Percentiles rank a stretch among this genome's conserved stretches.
phyloP scores from a whole-genome alignment of 2,797 vertebrate genomes.

The Gymnothorax reevesii region DNA sequence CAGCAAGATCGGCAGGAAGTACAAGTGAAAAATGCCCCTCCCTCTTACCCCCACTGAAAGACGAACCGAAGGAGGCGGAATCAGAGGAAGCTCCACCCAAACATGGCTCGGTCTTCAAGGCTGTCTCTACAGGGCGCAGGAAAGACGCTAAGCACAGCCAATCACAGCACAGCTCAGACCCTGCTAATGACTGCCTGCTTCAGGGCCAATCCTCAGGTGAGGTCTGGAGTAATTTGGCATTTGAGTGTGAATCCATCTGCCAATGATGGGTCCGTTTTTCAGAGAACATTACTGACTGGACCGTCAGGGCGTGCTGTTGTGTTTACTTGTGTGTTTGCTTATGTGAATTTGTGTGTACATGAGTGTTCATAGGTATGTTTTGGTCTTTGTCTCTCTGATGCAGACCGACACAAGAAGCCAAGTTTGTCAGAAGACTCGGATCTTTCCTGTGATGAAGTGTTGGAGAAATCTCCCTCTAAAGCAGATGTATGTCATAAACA shows the following conservation, averaged over 20 bases:
- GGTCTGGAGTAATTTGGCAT: neutral
- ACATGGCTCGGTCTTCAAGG: slow-evolving; percentile 93
- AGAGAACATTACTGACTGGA: neutral
- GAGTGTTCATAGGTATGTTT: neutral
- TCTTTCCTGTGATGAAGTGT: slow-evolving; percentile 91
- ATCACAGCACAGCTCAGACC: slow-evolving; percentile 87
- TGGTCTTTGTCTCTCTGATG: slow-evolving; percentile 8
- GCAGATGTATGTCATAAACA: slow-evolving; percentile 81
- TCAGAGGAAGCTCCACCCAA: slow-evolving; percentile 83
- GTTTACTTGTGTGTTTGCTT: neutral
- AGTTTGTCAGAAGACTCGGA: slow-evolving; percentile 98
- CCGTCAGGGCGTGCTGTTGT: neutral
- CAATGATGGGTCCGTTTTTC: neutral
- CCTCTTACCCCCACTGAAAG: slow-evolving; percentile 93
- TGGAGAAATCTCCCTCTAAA: slow-evolving; percentile 91
- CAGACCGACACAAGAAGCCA: slow-evolving; percentile 85
- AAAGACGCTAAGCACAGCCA: slow-evolving; percentile 94
- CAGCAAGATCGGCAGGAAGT: slow-evolving; percentile 80
- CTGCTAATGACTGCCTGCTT: slow-evolving; percentile 78
- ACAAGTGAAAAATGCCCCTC: slow-evolving; percentile 94
- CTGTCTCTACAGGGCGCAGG: slow-evolving; percentile 94
- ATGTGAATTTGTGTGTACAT: neutral
- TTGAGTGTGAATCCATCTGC: slow-evolving; percentile 7
- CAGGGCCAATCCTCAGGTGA: slow-evolving; percentile 79
- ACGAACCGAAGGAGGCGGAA: slow-evolving; percentile 93